phyloP scores from a whole-genome alignment of 2,113 vertebrate species.

The Rhagologus leucostigma region DNA sequence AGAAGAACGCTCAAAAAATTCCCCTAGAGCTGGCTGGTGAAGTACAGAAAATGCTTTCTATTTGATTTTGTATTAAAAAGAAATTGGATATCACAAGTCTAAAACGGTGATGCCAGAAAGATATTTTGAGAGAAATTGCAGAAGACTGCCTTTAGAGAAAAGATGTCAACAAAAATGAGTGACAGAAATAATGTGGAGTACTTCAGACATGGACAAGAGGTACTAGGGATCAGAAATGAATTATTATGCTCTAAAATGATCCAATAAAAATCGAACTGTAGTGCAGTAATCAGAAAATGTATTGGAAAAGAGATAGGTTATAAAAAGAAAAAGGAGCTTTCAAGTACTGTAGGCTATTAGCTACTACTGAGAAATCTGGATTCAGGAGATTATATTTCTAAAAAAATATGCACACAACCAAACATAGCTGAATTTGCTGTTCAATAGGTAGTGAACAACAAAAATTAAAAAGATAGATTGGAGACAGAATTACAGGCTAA shows the following conservation, averaged over 20 bases:
- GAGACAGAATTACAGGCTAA: conserved; percentile 3
- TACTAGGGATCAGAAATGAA: conserved; percentile 58
- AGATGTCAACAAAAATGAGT: conserved; percentile 53
- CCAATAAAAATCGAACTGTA: conserved; percentile 61
- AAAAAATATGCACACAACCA: conserved; percentile 4
- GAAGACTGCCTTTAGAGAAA: conserved; percentile 15
- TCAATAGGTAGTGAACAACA: conserved; percentile 43
- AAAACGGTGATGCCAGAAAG: neutral
- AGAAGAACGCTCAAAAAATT: neutral
- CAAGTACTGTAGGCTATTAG: conserved; percentile 21
- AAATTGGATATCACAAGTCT: conserved; percentile 36
- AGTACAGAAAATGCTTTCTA: conserved; percentile 18
- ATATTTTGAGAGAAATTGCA: neutral
- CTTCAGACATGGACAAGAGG: conserved; percentile 30
- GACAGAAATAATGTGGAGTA: conserved; percentile 31
- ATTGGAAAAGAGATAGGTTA: conserved; percentile 31
- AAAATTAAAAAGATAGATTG: conserved; percentile 47
- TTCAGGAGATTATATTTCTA: neutral
- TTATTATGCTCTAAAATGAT: conserved; percentile 51
- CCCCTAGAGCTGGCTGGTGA: neutral
- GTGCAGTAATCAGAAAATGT: conserved; percentile 48
- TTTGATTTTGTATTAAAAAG: conserved; percentile 28
- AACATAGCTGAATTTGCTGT: neutral
- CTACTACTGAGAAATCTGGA: conserved; percentile 17
- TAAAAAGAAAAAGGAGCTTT: conserved; percentile 54